Evolutionary conservation across 2,797 vertebrate genomes (phyloP).

Genomic region (Hydrolagus colliei): DNA sequence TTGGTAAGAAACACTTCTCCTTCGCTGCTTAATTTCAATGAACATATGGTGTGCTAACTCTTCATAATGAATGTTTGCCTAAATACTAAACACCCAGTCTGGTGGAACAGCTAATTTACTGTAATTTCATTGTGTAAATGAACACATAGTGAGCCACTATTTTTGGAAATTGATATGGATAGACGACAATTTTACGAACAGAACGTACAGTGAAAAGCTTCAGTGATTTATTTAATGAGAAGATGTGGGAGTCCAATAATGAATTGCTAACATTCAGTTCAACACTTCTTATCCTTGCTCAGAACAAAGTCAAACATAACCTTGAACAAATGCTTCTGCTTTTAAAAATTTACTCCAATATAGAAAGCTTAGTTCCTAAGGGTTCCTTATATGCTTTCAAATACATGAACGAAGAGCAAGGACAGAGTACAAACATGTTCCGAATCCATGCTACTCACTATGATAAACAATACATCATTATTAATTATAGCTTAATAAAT

Average conservation of each 20-base stretch:
- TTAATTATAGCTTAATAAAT: not conserved
- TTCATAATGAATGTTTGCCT: conserved; percentile 18
- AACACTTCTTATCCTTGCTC: conserved; percentile 9
- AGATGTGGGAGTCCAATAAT: conserved; percentile 15
- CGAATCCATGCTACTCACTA: not conserved
- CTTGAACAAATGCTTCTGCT: not conserved
- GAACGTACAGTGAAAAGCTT: conserved; percentile 29
- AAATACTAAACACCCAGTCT: conserved; percentile 24
- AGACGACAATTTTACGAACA: conserved; percentile 29
- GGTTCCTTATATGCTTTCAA: not conserved
- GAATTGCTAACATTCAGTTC: conserved; percentile 25
- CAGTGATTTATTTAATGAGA: conserved; percentile 31
- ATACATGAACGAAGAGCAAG: not conserved
- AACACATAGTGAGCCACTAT: conserved; percentile 29
- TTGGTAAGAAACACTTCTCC: conserved; percentile 21
- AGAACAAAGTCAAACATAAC: conserved; percentile 30
- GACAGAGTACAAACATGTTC: not conserved
- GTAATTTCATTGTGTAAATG: conserved; percentile 30
- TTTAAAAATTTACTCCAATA: conserved; percentile 12
- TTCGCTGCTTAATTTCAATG: conserved; percentile 28
- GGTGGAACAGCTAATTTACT: conserved; percentile 27
- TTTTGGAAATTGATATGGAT: conserved; percentile 32
- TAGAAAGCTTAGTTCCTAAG: not conserved
- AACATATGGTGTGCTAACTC: conserved; percentile 20
- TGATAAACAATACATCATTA: no score